Conservation (phyloP, 1,140 invertebrate species). For the Drosophila mayri region DNA sequence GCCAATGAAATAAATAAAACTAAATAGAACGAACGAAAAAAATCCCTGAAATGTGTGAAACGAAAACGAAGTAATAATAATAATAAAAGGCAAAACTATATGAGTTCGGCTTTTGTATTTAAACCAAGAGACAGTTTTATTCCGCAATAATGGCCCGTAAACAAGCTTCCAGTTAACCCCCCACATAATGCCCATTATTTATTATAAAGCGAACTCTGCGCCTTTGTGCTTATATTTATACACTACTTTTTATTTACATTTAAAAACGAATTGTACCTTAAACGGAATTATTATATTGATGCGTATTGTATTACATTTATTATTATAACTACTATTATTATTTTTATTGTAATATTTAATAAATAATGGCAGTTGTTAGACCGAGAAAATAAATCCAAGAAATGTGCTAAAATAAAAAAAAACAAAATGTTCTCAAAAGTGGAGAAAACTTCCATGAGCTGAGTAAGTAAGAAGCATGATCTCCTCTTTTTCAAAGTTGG, state of each 20-base stretch:
- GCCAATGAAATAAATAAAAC: not conserved
- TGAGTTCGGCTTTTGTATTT: constrained; percentile 36
- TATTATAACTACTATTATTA: constrained; percentile 47
- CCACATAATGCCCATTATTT: not conserved
- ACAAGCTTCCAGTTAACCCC: constrained; percentile 43
- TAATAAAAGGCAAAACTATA: constrained; percentile 27
- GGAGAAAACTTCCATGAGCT: not conserved
- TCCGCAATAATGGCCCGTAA: constrained; percentile 20
- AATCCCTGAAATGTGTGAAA: constrained; percentile 37
- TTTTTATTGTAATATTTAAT: constrained; percentile 66
- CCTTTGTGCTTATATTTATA: constrained; percentile 67
- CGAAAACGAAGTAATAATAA: constrained; percentile 41
- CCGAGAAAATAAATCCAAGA: constrained; percentile 65
- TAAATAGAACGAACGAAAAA: constrained; percentile 38
- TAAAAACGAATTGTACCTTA: constrained; percentile 77
- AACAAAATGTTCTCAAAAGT: not conserved
- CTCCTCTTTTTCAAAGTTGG: not conserved
- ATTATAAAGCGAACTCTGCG: constrained; percentile 30
- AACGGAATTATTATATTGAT: constrained; percentile 74
- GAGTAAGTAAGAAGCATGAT: constrained; percentile 54
- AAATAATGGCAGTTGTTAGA: constrained; percentile 70
- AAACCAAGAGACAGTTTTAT: constrained; percentile 33
- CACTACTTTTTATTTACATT: constrained; percentile 61
- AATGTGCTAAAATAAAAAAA: constrained; percentile 62
- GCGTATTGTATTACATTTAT: constrained; percentile 59